Conservation (phyloP, 1,140 invertebrate genomes). For the Glossosoma conforme region DNA sequence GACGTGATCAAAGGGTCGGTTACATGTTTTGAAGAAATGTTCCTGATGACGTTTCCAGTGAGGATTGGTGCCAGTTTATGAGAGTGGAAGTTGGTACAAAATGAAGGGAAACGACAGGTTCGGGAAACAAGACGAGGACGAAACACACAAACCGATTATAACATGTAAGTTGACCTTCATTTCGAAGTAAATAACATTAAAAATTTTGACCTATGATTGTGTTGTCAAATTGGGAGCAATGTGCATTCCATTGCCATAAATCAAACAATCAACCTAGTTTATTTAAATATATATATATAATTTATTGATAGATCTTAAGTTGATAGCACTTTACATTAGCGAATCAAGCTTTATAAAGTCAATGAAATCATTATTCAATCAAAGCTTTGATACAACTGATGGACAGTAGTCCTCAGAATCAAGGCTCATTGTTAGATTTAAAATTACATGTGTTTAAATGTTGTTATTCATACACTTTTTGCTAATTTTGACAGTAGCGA, state of each 20-base stretch:
- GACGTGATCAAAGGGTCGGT: too few relatives aligned
- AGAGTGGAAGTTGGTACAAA: conserved; percentile 41
- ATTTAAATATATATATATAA: not conserved
- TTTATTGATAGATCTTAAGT: not conserved
- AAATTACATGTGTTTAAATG: too few relatives aligned
- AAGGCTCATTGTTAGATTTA: too few relatives aligned
- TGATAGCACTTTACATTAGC: too few relatives aligned
- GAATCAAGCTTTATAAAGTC: too few relatives aligned
- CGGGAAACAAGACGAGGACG: conserved; percentile 38
- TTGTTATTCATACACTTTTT: too few relatives aligned
- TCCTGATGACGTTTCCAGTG: conserved; percentile 6
- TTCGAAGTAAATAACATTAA: not conserved
- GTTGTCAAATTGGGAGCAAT: not conserved
- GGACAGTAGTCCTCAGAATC: too few relatives aligned
- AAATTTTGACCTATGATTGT: not conserved
- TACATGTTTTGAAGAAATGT: not conserved
- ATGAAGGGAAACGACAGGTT: conserved; percentile 48
- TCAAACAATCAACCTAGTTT: not conserved
- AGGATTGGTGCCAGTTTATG: conserved; percentile 34
- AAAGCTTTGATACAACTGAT: too few relatives aligned
- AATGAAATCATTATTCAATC: too few relatives aligned
- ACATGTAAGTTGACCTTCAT: conserved; percentile 47
- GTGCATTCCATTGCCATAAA: not conserved
- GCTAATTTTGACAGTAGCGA: too few relatives aligned
- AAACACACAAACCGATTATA: conserved; percentile 53